Conservation (phyloP, 2,888 invertebrate species). For the Leucozona laternaria region DNA sequence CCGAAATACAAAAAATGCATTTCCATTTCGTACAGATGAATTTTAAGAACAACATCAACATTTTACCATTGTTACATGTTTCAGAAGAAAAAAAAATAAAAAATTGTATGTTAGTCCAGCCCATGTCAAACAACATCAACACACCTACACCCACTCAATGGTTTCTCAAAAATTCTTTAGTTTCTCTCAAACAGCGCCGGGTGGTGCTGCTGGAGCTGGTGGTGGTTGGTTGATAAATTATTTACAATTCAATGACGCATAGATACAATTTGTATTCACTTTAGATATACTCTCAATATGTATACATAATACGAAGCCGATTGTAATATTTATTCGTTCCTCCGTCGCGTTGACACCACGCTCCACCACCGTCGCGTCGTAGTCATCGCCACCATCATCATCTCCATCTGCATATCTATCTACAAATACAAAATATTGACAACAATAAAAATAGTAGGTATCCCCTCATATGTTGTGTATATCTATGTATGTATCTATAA, state of each 20-base stretch:
- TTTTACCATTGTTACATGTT: conserved; percentile 21
- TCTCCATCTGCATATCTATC: neutral
- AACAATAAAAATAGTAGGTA: conserved; percentile 44
- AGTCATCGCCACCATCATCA: neutral
- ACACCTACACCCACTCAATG: conserved; percentile 29
- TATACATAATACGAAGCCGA: neutral
- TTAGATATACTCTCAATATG: conserved; percentile 1
- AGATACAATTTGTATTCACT: conserved; percentile 59
- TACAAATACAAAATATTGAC: conserved; percentile 50
- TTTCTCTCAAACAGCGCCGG: neutral
- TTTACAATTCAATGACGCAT: conserved; percentile 70
- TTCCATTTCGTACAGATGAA: neutral
- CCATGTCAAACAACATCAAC: conserved; percentile 23
- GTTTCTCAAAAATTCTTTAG: conserved; percentile 29
- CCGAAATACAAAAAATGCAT: neutral
- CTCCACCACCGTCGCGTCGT: neutral
- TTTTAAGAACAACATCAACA: conserved; percentile 18
- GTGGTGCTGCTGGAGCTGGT: neutral
- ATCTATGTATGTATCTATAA: neutral
- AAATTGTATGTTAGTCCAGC: neutral
- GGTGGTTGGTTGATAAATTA: conserved; percentile 48
- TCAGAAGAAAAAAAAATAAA: neutral
- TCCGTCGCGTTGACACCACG: neutral
- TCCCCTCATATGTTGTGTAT: neutral
- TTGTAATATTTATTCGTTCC: conserved; percentile 7